These are phyloP conservation scores for Lineus longissimus DNA, from an alignment of 1,140 invertebrate genomes.

Conservation along the genomic window DNA sequence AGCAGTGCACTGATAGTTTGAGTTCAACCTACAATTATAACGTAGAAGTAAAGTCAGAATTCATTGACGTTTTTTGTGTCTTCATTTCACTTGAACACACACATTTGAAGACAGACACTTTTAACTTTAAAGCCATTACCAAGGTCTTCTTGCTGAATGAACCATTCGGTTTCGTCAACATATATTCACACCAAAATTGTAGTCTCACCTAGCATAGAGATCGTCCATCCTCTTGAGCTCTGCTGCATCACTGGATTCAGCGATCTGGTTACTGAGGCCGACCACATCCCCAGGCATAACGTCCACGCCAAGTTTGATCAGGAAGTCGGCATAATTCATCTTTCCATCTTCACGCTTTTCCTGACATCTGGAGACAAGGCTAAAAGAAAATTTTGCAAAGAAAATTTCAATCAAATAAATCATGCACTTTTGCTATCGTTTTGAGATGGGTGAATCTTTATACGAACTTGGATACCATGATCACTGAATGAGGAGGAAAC, in stretches of 20 bases:
- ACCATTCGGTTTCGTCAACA: no score
- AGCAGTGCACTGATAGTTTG: neutral
- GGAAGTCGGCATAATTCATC: constrained; percentile 46
- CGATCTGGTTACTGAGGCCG: constrained; percentile 45
- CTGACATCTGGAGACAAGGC: constrained; percentile 33
- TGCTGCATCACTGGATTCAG: constrained; percentile 30
- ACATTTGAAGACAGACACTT: no score
- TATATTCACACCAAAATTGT: no score
- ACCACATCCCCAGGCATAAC: constrained; percentile 41
- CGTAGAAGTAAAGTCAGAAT: no score
- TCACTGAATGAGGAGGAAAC: no score
- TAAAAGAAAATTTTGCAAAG: constrained; percentile 16
- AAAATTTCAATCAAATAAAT: neutral
- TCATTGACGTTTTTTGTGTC: no score
- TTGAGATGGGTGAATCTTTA: no score
- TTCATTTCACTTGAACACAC: no score
- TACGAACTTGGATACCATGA: no score
- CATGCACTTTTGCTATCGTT: no score
- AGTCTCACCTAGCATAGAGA: constrained; percentile 32
- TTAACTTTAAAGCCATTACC: no score
- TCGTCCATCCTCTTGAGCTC: constrained; percentile 29
- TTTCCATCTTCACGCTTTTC: constrained; percentile 24
- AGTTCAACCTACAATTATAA: neutral
- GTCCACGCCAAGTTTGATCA: constrained; percentile 40
- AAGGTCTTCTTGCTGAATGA: no score